Evolutionary conservation across 2,113 vertebrate genomes (phyloP), one percentile per base, ranked within the genome.

Genomic region (Semicossyphus pulcher): DNA sequence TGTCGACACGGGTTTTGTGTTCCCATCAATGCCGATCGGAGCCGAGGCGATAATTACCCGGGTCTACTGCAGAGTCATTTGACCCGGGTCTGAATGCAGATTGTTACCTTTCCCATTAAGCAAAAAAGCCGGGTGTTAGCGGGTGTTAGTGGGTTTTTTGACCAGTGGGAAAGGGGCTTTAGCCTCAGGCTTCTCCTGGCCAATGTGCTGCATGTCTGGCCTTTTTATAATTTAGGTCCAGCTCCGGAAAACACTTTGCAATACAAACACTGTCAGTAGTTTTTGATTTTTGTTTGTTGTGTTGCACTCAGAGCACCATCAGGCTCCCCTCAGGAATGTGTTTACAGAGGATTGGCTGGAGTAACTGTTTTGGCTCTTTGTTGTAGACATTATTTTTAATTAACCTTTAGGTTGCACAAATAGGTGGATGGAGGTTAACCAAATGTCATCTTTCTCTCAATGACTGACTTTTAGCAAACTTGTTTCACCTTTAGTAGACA

Each of bases 221-320:
- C 64, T 80, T 80, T 81, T 64, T 76, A 81, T 76, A 61, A 60
- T 44, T 37, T 25, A 61, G 39, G 64, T 80, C 47, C 78, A 73
- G 26, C 39, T 49, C 41, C 23, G 48, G 58, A 48, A 79, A 61
- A 68, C 15, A n/a, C 48, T 36, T 78, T 69, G 5, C 58, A 73
- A 72, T 49, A 39, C 61, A 81, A 81, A 88, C 72, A 77, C 0
- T 26, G 62, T 41, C 18, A 28, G 56, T 14, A 63, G 3, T 49
- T 5, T 69, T 70, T 21, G 5, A 70, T 66, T 75, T 44, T 31
- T 48, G 28, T 58, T 52, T 48, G 57, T 47, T 20, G 29, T n/a
- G 73, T 76, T 77, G 47, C 51, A 66, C 45, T 39, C 16, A 14
- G 2, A 36, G 25, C 37, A 47, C 28, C 54, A 8, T 62, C 31